phyloP scores from a whole-genome alignment of 2,888 invertebrate genomes.

The Sarcophaga caerulescens region DNA sequence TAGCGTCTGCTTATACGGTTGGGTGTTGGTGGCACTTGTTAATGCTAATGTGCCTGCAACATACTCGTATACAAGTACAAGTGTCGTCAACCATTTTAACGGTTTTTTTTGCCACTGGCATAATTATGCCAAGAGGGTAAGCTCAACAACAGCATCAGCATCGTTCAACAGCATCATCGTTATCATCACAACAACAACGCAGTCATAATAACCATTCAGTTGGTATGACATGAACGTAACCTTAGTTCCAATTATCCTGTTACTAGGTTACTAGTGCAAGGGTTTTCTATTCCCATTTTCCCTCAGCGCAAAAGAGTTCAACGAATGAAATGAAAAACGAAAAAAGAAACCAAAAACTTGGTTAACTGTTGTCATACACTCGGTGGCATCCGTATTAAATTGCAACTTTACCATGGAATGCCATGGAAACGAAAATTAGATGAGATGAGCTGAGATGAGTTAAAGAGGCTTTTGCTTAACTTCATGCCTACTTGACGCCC shows the following conservation, averaged over 20 bases:
- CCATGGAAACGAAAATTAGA: neutral
- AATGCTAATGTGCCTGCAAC: conserved; percentile 21
- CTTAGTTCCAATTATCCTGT: conserved; percentile 57
- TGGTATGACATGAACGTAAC: conserved; percentile 25
- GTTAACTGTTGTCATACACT: conserved; percentile 6
- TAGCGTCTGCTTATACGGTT: conserved; percentile 8
- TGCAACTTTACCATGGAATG: conserved; percentile 20
- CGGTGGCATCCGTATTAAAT: conserved; percentile 22
- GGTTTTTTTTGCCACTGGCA: conserved; percentile 36
- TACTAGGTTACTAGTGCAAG: conserved; percentile 65
- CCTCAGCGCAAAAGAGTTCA: conserved; percentile 4
- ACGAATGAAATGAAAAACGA: neutral
- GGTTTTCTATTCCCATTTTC: conserved; percentile 13
- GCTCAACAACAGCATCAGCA: conserved; percentile 4
- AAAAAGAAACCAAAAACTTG: neutral
- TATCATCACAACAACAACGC: conserved; percentile 32
- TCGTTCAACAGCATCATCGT: conserved; percentile 7
- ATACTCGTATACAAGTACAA: neutral
- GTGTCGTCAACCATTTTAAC: conserved; percentile 35
- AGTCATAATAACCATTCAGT: conserved; percentile 14
- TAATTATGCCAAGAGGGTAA: conserved; percentile 57
- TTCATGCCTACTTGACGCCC: conserved; percentile 43
- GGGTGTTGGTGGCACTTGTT: neutral
- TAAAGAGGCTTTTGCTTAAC: conserved; percentile 43
- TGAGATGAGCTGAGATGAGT: neutral